A percentile compares a stretch with the other conserved stretches of the same genome.
Conservation (phyloP, 1,140 invertebrate species). For the Polypedilum vanderplanki region DNA sequence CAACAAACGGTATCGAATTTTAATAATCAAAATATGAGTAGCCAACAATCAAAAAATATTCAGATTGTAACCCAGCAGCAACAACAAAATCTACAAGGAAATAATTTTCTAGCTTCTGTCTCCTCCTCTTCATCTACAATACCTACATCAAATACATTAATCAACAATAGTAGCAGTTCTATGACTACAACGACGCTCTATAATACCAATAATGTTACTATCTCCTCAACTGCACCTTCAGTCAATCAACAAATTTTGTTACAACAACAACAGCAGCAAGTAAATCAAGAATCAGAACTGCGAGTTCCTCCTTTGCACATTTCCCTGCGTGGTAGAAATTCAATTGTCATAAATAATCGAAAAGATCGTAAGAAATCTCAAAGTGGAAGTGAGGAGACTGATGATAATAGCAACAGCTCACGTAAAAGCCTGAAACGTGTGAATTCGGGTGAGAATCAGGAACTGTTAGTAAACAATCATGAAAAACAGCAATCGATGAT, state of each 20-base stretch:
- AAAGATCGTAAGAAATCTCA: slow-evolving; percentile 60
- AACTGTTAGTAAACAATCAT: slow-evolving; percentile 33
- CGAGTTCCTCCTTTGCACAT: slow-evolving; percentile 84
- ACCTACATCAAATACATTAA: too few relatives aligned
- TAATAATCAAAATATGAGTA: slow-evolving; percentile 35
- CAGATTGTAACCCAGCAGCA: not conserved
- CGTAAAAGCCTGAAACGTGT: slow-evolving; percentile 19
- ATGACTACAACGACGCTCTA: not conserved
- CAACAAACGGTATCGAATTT: not conserved
- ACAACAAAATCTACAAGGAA: not conserved
- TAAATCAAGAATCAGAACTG: slow-evolving; percentile 53
- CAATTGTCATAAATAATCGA: slow-evolving; percentile 77
- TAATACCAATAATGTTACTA: not conserved
- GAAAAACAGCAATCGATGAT: slow-evolving; percentile 47
- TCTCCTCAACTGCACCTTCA: not conserved
- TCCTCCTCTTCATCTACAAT: not conserved
- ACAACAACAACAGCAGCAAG: slow-evolving; percentile 38
- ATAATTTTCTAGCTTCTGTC: not conserved
- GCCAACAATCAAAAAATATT: slow-evolving; percentile 31
- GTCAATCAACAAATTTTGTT: slow-evolving; percentile 37
- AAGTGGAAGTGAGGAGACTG: slow-evolving; percentile 29
- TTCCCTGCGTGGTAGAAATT: slow-evolving; percentile 74
- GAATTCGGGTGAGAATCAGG: slow-evolving; percentile 31
- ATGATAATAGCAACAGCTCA: slow-evolving; percentile 2
- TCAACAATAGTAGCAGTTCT: slow-evolving; percentile 27